Conservation (phyloP, 2,113 vertebrate species). For the Micromys minutus region DNA sequence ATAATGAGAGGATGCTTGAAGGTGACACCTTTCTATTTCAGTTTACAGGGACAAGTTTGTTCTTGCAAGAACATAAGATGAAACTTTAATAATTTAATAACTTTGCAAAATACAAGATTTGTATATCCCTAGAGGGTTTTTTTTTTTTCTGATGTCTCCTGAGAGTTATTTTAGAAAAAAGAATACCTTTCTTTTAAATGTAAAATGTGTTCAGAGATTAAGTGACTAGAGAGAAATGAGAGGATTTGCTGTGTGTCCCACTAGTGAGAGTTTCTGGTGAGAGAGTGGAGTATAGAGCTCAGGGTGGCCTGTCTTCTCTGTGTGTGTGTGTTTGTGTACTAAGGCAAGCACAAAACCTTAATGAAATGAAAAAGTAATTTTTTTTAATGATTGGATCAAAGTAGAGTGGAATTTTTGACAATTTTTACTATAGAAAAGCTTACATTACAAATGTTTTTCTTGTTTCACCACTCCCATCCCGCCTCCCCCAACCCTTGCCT, state of each 20-base stretch:
- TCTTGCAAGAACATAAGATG: constrained; percentile 42
- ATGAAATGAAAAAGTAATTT: background rate
- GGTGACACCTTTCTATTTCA: constrained; percentile 66
- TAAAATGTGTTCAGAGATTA: background rate
- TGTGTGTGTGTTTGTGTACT: background rate
- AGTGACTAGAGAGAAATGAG: background rate
- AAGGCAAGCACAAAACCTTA: background rate
- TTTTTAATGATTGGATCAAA: background rate
- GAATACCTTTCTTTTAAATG: constrained; percentile 36
- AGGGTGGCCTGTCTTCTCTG: background rate
- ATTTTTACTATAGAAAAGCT: background rate
- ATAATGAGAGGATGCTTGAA: constrained; percentile 64
- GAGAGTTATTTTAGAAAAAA: background rate
- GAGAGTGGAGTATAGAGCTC: background rate
- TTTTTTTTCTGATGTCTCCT: constrained; percentile 1
- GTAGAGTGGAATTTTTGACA: background rate
- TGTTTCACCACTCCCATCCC: too few species aligned
- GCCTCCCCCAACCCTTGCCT: too few species aligned
- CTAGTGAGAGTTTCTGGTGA: background rate
- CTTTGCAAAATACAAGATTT: constrained; percentile 56
- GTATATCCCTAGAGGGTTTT: constrained; percentile 19
- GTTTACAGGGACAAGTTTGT: constrained; percentile 69
- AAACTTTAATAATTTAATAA: constrained; percentile 75
- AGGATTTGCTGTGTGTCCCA: background rate
- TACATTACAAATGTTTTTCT: too few species aligned